phyloP scores from a whole-genome alignment of 1,140 invertebrate species.

The Hermetia illucens region DNA sequence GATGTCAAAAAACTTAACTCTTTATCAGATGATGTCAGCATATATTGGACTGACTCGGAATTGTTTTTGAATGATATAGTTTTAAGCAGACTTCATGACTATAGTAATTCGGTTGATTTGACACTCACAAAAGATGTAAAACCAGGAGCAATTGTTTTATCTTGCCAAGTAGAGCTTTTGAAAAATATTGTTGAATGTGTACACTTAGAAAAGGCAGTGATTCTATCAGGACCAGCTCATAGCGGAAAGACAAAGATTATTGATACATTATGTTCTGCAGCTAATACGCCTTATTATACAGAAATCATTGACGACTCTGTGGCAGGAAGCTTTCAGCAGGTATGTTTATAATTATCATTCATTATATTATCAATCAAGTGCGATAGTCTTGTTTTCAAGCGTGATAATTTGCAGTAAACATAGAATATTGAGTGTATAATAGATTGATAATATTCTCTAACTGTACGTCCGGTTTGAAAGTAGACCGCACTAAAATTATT shows the following conservation, averaged over 20 bases:
- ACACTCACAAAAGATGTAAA: constrained; percentile 10
- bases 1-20: constrained; percentile 17
- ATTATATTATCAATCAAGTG: too few relatives aligned
- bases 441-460: too few relatives aligned
- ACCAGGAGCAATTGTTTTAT: constrained; percentile 13
- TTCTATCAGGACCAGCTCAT: constrained; percentile 24
- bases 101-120: constrained; percentile 2
- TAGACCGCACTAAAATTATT: too few relatives aligned
- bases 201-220: constrained; percentile 23
- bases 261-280: constrained; percentile 19
- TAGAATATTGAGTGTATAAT: too few relatives aligned
- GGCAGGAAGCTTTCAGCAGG: constrained; percentile 29
- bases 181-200: constrained; percentile 26
- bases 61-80: constrained; percentile 26
- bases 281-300: constrained; percentile 21
- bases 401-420: too few relatives aligned
- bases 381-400: too few relatives aligned
- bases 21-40: constrained; percentile 20
- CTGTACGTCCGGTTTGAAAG: too few relatives aligned
- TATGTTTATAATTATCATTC: constrained; percentile 5
- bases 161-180: constrained; percentile 17
- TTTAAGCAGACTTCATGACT: constrained; percentile 10
- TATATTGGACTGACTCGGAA: constrained; percentile 25
- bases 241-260: constrained; percentile 28
- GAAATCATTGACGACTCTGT: constrained; percentile 30